Conservation (phyloP, 2,888 invertebrate genomes). For the Atethmia centrago region DNA sequence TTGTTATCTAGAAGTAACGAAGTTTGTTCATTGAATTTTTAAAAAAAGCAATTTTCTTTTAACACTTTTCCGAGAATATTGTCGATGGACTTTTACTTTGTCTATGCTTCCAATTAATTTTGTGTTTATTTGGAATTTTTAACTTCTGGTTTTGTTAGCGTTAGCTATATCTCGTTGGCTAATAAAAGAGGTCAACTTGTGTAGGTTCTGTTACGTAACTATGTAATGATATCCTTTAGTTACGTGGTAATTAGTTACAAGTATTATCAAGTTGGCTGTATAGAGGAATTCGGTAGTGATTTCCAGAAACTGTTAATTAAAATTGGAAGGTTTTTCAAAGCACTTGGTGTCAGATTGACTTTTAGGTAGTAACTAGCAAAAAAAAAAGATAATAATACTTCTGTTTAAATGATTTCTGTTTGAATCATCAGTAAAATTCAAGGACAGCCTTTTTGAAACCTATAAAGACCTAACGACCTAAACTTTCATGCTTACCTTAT, state of each 20-base stretch:
- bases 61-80: constrained; percentile 35
- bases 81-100: constrained; percentile 39
- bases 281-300: background rate
- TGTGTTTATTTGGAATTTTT: constrained; percentile 30
- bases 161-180: constrained; percentile 11
- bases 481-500: constrained; percentile 2
- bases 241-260: background rate
- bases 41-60: constrained; percentile 53
- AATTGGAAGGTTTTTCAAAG: background rate
- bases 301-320: background rate
- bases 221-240: background rate
- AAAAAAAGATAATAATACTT: background rate
- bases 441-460: background rate
- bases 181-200: background rate
- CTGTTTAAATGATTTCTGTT: background rate
- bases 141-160: constrained; percentile 9
- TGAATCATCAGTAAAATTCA: background rate
- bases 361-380: background rate
- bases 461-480: background rate
- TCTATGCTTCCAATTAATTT: constrained; percentile 44
- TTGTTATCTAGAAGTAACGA: constrained; percentile 29
- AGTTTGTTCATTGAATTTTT: constrained; percentile 48
- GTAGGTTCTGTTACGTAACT: background rate
- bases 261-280: background rate
- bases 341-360: background rate